phyloP scores from a whole-genome alignment of 1,140 invertebrate genomes.

The Cydia pomonella region DNA sequence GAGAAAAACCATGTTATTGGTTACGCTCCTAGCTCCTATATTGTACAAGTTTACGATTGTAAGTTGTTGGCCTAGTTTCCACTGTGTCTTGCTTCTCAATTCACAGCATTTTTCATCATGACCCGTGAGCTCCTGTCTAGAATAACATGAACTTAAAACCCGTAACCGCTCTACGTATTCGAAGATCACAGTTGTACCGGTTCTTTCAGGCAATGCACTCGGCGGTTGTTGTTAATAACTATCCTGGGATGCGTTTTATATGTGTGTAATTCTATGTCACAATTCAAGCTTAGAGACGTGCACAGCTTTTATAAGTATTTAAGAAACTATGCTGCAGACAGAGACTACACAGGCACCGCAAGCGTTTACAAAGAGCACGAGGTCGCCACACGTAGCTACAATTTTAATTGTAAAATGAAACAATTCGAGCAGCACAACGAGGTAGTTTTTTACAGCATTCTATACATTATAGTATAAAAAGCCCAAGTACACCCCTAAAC shows the following conservation, averaged over 20 bases:
- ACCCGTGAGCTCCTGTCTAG: neutral
- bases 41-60: slow-evolving; percentile 5
- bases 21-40: too few relatives aligned
- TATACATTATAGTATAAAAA: too few relatives aligned
- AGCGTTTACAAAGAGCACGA: too few relatives aligned
- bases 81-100: neutral
- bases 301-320: neutral
- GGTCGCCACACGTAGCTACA: too few relatives aligned
- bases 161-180: neutral
- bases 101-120: neutral
- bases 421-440: too few relatives aligned
- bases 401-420: too few relatives aligned
- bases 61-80: slow-evolving; percentile 12
- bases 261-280: neutral
- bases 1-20: too few relatives aligned
- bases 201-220: neutral
- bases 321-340: neutral
- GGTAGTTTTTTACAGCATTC: too few relatives aligned
- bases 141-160: neutral
- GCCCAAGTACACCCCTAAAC: too few relatives aligned
- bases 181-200: neutral
- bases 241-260: neutral
- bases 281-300: neutral
- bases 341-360: too few relatives aligned
- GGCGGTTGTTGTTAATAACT: neutral